These are phyloP conservation scores for Procapra przewalskii DNA, from an alignment of 2,113 vertebrate species.

Conservation along the genomic window DNA sequence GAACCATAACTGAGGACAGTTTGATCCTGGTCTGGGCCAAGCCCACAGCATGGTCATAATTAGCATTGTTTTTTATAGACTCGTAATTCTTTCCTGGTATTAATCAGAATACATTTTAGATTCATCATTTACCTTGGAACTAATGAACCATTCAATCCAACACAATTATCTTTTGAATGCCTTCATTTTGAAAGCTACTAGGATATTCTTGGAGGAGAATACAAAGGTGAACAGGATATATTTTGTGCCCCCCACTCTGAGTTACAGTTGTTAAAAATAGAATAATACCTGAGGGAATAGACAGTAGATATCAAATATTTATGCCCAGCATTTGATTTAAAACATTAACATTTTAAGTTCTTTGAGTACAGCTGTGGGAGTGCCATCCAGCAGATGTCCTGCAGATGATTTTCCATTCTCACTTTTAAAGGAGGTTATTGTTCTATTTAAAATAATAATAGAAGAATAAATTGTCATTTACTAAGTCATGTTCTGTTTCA, in stretches of 20 bases:
- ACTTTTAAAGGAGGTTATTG: constrained; percentile 46
- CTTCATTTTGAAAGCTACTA: constrained; percentile 23
- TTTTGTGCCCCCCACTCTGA: background rate
- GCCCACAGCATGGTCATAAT: constrained; percentile 42
- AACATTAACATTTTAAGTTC: constrained; percentile 49
- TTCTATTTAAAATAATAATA: constrained; percentile 55
- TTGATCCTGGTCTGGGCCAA: background rate
- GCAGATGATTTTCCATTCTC: constrained; percentile 1
- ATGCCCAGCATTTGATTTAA: constrained; percentile 46
- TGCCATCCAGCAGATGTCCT: constrained; percentile 10
- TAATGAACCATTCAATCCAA: constrained; percentile 38
- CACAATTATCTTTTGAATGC: constrained; percentile 33
- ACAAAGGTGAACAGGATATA: constrained; percentile 12
- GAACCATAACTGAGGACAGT: constrained; percentile 38
- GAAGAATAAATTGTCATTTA: constrained; percentile 54
- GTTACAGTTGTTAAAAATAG: constrained; percentile 12
- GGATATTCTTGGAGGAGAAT: constrained; percentile 11
- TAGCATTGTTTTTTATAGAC: constrained; percentile 58
- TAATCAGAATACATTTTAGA: constrained; percentile 40
- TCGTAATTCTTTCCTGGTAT: constrained; percentile 22
- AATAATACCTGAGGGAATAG: background rate
- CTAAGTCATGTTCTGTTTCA: background rate
- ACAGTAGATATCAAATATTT: constrained; percentile 29
- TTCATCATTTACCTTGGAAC: background rate
- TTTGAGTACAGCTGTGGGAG: constrained; percentile 17